Percentiles rank a stretch among this genome's conserved stretches.
These are phyloP conservation scores for Pollachius pollachius DNA, from an alignment of 2,113 vertebrate species.

Conservation along the genomic window DNA sequence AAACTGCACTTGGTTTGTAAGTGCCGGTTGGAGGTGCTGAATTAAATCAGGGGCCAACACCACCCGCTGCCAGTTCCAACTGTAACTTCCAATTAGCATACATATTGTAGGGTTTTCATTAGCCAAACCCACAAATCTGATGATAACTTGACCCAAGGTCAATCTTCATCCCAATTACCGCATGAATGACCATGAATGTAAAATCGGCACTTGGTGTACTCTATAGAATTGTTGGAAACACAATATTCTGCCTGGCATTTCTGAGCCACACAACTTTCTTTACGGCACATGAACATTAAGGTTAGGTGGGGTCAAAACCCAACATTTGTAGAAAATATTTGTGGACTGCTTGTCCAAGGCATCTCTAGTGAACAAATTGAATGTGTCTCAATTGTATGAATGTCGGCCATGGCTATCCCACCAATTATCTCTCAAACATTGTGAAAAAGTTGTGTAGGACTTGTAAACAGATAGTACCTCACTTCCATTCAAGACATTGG, in stretches of 20 bases:
- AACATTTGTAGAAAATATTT: slow-evolving; percentile 56
- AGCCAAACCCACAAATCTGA: slow-evolving; percentile 43
- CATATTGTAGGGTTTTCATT: slow-evolving; percentile 30
- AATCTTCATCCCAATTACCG: slow-evolving; percentile 12
- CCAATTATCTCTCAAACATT: slow-evolving; percentile 23
- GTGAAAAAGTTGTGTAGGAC: slow-evolving; percentile 21
- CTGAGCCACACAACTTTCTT: slow-evolving; percentile 29
- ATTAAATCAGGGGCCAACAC: slow-evolving; percentile 42
- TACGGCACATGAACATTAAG: slow-evolving; percentile 54
- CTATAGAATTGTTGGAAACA: no score
- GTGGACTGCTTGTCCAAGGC: no score
- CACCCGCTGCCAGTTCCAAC: slow-evolving; percentile 49
- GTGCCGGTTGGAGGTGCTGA: slow-evolving; percentile 60
- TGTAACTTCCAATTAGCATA: slow-evolving; percentile 38
- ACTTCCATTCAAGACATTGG: slow-evolving; percentile 36
- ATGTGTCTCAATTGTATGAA: slow-evolving; percentile 20
- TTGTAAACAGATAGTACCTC: slow-evolving; percentile 42
- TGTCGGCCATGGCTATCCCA: slow-evolving; percentile 29
- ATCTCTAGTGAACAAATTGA: not conserved
- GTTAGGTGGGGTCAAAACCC: slow-evolving; percentile 50
- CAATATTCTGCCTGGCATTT: slow-evolving; percentile 2
- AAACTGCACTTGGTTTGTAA: slow-evolving; percentile 57
- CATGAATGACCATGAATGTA: slow-evolving; percentile 1
- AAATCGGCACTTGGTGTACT: no score
- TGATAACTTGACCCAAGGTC: slow-evolving; percentile 15